Conservation (phyloP, 2,888 invertebrate genomes). For the Oxytorus armatus region DNA sequence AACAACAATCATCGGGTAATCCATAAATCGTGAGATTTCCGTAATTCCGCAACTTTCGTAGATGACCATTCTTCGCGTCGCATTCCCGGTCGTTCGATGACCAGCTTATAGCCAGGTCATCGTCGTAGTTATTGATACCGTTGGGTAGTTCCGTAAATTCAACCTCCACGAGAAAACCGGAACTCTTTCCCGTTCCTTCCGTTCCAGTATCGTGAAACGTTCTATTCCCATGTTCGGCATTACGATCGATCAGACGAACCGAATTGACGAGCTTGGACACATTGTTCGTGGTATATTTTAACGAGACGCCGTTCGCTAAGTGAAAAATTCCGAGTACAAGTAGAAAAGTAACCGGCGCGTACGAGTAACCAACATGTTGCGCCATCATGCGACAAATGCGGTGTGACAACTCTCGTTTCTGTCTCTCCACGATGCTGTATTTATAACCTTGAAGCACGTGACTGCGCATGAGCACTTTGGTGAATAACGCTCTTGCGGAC, state of each 20-base stretch:
- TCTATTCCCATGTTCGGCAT: slow-evolving; percentile 14
- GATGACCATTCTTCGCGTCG: slow-evolving; percentile 61
- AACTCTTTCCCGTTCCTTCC: slow-evolving; percentile 6
- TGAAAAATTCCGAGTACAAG: slow-evolving; percentile 75
- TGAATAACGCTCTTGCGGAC: slow-evolving; percentile 18
- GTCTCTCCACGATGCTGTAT: slow-evolving; percentile 68
- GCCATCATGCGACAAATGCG: slow-evolving; percentile 82
- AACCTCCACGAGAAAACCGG: slow-evolving; percentile 71
- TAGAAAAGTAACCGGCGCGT: slow-evolving; percentile 78
- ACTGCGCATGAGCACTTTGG: slow-evolving; percentile 66
- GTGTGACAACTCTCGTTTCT: slow-evolving; percentile 76
- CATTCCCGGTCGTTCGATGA: slow-evolving; percentile 72
- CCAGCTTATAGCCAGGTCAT: slow-evolving; percentile 73
- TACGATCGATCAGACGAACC: slow-evolving; percentile 64
- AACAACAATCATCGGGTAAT: slow-evolving; percentile 70
- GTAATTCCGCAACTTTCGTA: slow-evolving; percentile 69
- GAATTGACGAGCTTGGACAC: slow-evolving; percentile 66
- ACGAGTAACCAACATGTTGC: slow-evolving; percentile 80
- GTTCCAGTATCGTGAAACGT: slow-evolving; percentile 22
- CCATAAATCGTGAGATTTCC: slow-evolving; percentile 72
- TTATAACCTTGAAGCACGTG: slow-evolving; percentile 71
- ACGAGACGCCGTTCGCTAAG: slow-evolving; percentile 71
- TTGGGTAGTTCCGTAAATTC: slow-evolving; percentile 73
- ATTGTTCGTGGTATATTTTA: slow-evolving; percentile 60
- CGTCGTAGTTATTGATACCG: slow-evolving; percentile 48